phyloP scores from a whole-genome alignment of 2,113 vertebrate genomes.

The Zosterops hypoxanthus region DNA sequence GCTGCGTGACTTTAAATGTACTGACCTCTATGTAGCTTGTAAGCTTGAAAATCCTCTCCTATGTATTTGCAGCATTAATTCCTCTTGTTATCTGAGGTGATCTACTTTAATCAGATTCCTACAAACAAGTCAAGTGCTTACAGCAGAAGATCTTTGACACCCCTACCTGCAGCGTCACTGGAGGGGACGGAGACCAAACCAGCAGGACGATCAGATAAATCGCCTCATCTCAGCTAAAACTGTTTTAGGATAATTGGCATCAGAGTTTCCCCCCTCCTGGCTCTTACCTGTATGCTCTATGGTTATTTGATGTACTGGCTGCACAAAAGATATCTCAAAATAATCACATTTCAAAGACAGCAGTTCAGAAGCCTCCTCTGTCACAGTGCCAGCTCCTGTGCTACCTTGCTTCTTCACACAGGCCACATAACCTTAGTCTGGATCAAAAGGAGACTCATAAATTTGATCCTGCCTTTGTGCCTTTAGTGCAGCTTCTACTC shows the following conservation, averaged over 20 bases:
- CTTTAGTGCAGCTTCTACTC: not conserved
- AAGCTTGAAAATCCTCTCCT: slow-evolving; percentile 48
- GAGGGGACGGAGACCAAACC: not conserved
- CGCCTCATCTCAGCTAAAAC: not conserved
- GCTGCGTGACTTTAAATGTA: not conserved
- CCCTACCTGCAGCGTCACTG: not conserved
- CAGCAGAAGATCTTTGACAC: slow-evolving; percentile 26
- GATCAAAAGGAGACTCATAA: not conserved
- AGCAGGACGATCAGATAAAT: not conserved
- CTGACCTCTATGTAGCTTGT: slow-evolving; percentile 21
- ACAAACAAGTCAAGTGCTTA: slow-evolving; percentile 53
- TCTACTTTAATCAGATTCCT: slow-evolving; percentile 69
- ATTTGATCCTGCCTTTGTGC: not conserved
- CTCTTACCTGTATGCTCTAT: not conserved
- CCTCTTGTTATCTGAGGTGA: slow-evolving; percentile 57
- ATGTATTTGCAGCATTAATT: slow-evolving; percentile 60
- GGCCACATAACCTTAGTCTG: not conserved
- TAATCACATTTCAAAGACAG: not conserved
- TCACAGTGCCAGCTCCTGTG: not conserved
- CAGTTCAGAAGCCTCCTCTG: not conserved
- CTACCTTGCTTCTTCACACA: not conserved
- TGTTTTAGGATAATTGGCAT: not conserved
- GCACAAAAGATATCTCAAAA: not conserved
- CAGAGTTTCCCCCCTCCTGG: not conserved
- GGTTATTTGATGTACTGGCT: not conserved